Conservation (phyloP, 64 coral and sea anemone species). For the Montipora cactus region DNA sequence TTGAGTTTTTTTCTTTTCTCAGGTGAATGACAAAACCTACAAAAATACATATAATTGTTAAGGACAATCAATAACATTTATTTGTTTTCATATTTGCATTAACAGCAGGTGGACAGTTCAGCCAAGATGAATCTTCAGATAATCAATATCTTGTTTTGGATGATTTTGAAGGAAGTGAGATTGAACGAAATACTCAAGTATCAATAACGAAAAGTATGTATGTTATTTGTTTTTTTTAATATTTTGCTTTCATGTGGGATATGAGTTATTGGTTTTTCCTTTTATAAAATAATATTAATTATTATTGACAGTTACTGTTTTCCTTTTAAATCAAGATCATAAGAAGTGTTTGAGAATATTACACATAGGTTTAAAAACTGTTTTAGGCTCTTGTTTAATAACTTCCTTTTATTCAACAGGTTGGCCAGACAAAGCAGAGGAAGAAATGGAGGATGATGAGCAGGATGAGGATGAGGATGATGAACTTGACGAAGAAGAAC, state of each 20-base stretch:
- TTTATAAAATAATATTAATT: no score
- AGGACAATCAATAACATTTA: not conserved
- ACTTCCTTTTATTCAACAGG: not conserved
- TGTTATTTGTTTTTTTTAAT: not conserved
- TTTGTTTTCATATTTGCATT: not conserved
- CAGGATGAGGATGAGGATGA: conserved; percentile 87
- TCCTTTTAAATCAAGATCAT: no score
- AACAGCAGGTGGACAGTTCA: not conserved
- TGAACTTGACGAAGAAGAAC: conserved; percentile 91
- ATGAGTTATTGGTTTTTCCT: not conserved
- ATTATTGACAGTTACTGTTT: no score
- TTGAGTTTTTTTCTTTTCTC: not conserved
- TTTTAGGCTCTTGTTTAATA: not conserved
- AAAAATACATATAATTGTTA: not conserved
- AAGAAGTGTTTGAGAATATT: no score
- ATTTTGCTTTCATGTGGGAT: not conserved
- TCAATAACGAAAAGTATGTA: conserved; percentile 23
- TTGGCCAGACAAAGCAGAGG: conserved; percentile 22
- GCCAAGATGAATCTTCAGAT: conserved; percentile 30
- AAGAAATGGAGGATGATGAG: conserved; percentile 40
- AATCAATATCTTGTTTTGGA: conserved; percentile 19
- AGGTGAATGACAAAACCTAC: not conserved
- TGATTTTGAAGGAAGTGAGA: conserved; percentile 8
- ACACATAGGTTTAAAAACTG: not conserved
- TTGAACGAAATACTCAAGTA: conserved; percentile 16